Conservation (phyloP, 2,113 vertebrate genomes). For the Pedetes capensis region DNA sequence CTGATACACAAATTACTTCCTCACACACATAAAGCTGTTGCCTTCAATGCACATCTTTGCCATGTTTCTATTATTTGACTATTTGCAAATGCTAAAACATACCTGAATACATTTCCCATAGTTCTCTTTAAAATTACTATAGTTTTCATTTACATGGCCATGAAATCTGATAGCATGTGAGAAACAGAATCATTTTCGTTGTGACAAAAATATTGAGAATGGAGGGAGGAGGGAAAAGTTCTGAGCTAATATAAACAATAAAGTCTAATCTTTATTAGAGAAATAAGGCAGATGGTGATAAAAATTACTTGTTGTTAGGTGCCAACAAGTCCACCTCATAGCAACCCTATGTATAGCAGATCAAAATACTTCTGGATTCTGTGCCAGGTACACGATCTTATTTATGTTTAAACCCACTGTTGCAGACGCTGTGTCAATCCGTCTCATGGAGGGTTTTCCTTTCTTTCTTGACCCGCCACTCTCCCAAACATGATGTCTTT, state of each 20-base stretch:
- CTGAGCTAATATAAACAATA: background rate
- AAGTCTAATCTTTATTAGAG: background rate
- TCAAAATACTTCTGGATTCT: no score
- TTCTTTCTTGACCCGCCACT: no score
- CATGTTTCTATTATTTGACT: background rate
- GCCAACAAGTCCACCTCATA: no score
- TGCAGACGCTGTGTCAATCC: no score
- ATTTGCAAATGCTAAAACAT: background rate
- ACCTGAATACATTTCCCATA: background rate
- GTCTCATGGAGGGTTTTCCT: no score
- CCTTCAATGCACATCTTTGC: background rate
- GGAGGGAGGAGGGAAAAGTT: background rate
- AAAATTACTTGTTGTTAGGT: constrained; percentile 7
- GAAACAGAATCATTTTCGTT: constrained; percentile 10
- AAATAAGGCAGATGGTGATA: background rate
- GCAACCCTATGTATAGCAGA: no score
- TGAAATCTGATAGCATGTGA: constrained; percentile 23
- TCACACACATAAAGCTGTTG: background rate
- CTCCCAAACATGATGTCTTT: no score
- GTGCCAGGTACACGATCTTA: no score
- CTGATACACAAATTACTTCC: constrained; percentile 21
- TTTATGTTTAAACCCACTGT: no score
- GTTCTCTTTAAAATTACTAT: background rate
- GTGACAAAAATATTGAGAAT: background rate
- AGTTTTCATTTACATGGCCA: constrained; percentile 16